Base-by-base conservation (phyloP, 1,140 invertebrate genomes). In the Drosophila yakuba region DNA sequence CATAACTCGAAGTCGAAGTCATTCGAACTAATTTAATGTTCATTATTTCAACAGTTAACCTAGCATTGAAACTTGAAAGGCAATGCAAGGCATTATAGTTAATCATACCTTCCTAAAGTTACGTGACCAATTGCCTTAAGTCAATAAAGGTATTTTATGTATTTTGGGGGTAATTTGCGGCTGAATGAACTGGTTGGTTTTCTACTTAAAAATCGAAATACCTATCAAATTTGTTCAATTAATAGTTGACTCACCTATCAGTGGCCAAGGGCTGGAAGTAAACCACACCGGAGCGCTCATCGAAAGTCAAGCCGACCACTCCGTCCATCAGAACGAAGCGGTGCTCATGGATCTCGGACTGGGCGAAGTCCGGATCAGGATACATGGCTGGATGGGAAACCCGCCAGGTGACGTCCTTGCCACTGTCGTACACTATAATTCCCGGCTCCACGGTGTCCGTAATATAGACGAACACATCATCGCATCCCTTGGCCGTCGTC, bases 181-280 rank as follows among this genome's bases (percentile, higher is more conserved):
- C 6, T 48, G 4, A 45, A n/a, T 20, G 32, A 3, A 32, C 32
- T 32, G 32, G 32, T 10, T 32, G 32, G 32, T 10, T 32, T 32
- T 10, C 32, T 32, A 32, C 32, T 8, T 2, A 32, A 32, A 1
- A 2, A 32, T 32, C 2, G 28, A 32, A 32, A 2, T 32, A 32
- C 28, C 32, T 32, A 32, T 32, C 32, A 32, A 32, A 32, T 32
- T 32, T 2, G 14, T 14, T n/a, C 5, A 15, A 10, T 11, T n/a
- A 11, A 11, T 0, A 35, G 0, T 4, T 48, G 17, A 39, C 69
- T 74, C 81, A 94, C 94, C 96, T 94, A 92, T 97, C 95, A 5
- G 96, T 96, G n/a, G 96, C 96, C 60, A 97, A 92, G 0, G 97
- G 96, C 90, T 97, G 96, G 93, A 95, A 97, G 88, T 96, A 97